Conservation (phyloP, 2,888 invertebrate genomes). For the Dendrolimus pini region DNA sequence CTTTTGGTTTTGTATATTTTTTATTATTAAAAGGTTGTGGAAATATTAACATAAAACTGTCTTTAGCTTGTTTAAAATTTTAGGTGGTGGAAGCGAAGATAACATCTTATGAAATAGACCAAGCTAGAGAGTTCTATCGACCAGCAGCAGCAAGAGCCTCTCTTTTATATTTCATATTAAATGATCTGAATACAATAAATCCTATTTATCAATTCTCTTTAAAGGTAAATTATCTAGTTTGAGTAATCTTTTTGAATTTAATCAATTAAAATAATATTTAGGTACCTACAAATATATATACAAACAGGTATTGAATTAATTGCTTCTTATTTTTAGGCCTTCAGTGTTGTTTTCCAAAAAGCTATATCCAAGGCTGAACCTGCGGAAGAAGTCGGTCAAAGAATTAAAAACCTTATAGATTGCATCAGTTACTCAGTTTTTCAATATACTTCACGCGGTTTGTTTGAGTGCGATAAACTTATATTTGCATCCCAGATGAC, state of each 20-base stretch:
- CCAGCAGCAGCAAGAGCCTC: conserved; percentile 96
- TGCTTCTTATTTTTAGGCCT: conserved; percentile 80
- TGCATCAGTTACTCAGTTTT: conserved; percentile 96
- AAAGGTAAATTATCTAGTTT: conserved; percentile 77
- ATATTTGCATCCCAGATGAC: conserved; percentile 98
- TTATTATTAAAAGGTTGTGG: too few species aligned
- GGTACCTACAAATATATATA: too few species aligned
- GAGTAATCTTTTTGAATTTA: neutral
- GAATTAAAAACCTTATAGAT: conserved; percentile 94
- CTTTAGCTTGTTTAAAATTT: conserved; percentile 7
- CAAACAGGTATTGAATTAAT: too few species aligned
- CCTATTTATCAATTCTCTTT: conserved; percentile 98
- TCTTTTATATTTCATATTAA: conserved; percentile 94
- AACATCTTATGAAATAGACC: conserved; percentile 94
- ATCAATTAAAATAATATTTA: too few species aligned
- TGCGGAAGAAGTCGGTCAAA: conserved; percentile 83
- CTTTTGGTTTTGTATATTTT: too few species aligned
- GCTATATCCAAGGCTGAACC: conserved; percentile 93
- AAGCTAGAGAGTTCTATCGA: conserved; percentile 91
- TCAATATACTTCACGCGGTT: conserved; percentile 94
- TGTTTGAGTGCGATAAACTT: conserved; percentile 97
- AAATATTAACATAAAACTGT: too few species aligned
- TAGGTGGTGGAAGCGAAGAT: conserved; percentile 91
- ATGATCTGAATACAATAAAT: conserved; percentile 96
- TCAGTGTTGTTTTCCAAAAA: conserved; percentile 98